Percentiles rank a stretch among this genome's conserved stretches.
These are phyloP conservation scores for Aleadryas rufinucha DNA, from an alignment of 2,113 vertebrate genomes.

Conservation along the genomic window DNA sequence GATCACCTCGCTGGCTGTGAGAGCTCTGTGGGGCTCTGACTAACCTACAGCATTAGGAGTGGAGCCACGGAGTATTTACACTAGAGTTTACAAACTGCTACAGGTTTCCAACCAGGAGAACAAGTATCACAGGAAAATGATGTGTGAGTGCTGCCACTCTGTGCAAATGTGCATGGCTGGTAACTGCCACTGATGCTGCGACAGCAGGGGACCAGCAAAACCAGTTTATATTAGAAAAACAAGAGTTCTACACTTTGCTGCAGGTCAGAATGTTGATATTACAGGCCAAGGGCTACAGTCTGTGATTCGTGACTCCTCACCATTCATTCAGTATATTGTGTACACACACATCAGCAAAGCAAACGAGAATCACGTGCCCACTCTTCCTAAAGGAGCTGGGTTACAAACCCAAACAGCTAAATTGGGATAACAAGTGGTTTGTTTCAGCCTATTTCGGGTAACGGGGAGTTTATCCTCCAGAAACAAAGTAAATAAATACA, in stretches of 20 bases:
- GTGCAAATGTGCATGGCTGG: neutral
- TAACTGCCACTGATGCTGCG: neutral
- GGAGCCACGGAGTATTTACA: neutral
- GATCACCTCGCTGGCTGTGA: fast-evolving
- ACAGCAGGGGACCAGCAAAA: neutral
- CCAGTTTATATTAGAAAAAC: neutral
- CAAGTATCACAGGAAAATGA: neutral
- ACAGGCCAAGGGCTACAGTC: neutral
- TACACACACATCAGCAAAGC: neutral
- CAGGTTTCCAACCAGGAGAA: neutral
- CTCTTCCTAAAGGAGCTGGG: neutral
- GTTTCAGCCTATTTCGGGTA: neutral
- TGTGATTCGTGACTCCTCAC: neutral
- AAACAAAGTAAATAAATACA: neutral
- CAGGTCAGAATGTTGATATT: neutral
- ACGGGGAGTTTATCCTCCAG: neutral
- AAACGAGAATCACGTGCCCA: fast-evolving
- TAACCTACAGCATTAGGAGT: neutral
- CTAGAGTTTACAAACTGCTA: neutral
- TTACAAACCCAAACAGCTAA: neutral
- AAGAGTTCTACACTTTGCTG: neutral
- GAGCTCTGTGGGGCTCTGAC: neutral
- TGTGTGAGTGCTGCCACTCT: neutral
- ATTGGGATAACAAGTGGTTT: neutral
- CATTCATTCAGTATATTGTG: fast-evolving